These are phyloP conservation scores for Aplocera efformata DNA, from an alignment of 2,888 invertebrate genomes.

Conservation along the genomic window DNA sequence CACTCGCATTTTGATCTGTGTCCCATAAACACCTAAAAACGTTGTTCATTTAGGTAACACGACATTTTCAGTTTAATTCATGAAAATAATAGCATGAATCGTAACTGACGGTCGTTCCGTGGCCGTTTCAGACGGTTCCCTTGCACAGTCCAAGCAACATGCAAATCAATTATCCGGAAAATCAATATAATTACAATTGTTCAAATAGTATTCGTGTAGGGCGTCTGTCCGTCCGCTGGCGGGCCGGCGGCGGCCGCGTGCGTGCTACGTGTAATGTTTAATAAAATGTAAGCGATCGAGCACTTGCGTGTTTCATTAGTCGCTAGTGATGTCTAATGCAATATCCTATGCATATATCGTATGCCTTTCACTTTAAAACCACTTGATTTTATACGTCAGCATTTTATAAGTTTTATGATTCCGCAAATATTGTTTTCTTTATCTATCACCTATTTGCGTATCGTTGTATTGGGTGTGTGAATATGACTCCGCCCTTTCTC, in stretches of 20 bases:
- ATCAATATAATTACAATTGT: conserved; percentile 20
- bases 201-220: conserved; percentile 18
- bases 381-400: background rate
- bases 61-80: no score
- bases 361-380: conserved; percentile 9
- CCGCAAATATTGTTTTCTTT: no score
- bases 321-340: conserved; percentile 8
- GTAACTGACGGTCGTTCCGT: conserved; percentile 3
- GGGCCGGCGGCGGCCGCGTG: conserved; percentile 11
- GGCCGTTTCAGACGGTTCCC: conserved; percentile 10
- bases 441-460: no score
- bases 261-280: conserved; percentile 25
- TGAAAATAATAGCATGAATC: no score
- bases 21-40: no score
- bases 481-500: no score
- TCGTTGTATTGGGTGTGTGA: no score
- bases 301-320: conserved; percentile 32
- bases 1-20: no score
- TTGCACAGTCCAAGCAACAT: conserved; percentile 15
- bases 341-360: background rate
- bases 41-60: no score
- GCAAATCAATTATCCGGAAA: conserved; percentile 23
- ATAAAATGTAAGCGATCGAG: conserved; percentile 33
- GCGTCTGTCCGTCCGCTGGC: conserved; percentile 7
- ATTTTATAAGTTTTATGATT: background rate